Evolutionary conservation across 2,113 vertebrate species (phyloP), one percentile per base, ranked within the genome.

Genomic region (Geococcyx californianus): DNA sequence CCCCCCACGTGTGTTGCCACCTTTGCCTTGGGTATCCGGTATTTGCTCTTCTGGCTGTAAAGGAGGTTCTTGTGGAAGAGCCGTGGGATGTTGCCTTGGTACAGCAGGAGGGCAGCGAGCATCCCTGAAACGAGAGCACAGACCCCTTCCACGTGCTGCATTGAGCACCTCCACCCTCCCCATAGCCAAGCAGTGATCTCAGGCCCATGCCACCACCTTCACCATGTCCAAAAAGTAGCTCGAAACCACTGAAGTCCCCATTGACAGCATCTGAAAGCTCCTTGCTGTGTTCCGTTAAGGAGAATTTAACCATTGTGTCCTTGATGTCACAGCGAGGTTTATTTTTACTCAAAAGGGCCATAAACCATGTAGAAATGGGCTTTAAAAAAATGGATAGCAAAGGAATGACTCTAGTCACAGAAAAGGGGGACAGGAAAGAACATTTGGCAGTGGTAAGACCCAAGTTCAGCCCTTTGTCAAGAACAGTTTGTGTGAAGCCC

Each of bases 41-140:
- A 98, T 45, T 98, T 99, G 80, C 89, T 97, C 94, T 98, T 99
- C 91, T 98, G 98, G 58, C 93, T 95, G 91, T 99, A 99, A 9
- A 99, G 75, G 24, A 99, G 97, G 90, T 99, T 99, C 94, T 67
- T 99, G 96, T 97, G 97, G 98, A 99, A 99, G 52, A 99, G 91
- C 26, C 98, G 97, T 1, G 99, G 99, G 45, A 99, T 98, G 62
- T 98, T 97, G 8, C 99, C 99, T 72, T 97, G 97, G 90, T 98
- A 97, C 21, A 99, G 80, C 63, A 99, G 89, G 56, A 99, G 82
- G 1, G 99, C 99, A 94, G 99, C 51, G 3, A 93, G 93, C 99
- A 99, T 99, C 33, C 99, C 99, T 99, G 90, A 7, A 94, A 94
- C 0, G 16, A 94, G 72, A 87, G 84, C 9, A 31, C 11, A 4